Conservation (phyloP, 1,140 invertebrate genomes). For the Hormaphis cornu region DNA sequence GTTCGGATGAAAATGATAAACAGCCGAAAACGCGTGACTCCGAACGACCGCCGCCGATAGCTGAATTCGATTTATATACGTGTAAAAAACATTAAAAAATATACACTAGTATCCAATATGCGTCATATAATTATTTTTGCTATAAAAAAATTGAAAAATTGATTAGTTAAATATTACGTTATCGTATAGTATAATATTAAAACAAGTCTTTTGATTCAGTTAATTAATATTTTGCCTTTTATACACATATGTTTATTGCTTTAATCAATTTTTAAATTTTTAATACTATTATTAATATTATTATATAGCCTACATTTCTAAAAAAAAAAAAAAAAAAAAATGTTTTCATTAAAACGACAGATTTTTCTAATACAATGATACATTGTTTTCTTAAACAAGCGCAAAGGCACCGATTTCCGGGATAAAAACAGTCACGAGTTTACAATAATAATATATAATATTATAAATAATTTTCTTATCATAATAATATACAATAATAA, state of each 20-base stretch:
- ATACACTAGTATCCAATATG: neutral
- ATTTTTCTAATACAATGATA: no score
- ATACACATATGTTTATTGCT: slow-evolving; percentile 19
- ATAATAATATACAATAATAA: slow-evolving; percentile 12
- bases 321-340: neutral
- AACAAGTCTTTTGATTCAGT: slow-evolving; percentile 22
- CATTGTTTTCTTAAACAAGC: slow-evolving; percentile 12
- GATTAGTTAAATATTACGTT: slow-evolving; percentile 5
- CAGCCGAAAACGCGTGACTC: neutral
- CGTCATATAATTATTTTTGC: no score
- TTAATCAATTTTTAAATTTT: neutral
- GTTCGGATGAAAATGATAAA: neutral
- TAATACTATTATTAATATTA: neutral
- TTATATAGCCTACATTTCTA: slow-evolving; percentile 27
- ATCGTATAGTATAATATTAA: neutral
- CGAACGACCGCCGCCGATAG: neutral
- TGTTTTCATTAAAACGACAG: slow-evolving; percentile 12
- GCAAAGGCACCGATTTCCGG: slow-evolving; percentile 28
- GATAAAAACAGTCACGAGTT: slow-evolving; percentile 27
- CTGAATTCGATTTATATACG: neutral
- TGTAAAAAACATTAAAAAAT: slow-evolving; percentile 1
- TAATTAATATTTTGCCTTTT: neutral
- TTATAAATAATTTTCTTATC: slow-evolving; percentile 17
- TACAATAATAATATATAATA: slow-evolving; percentile 8
- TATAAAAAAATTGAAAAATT: slow-evolving; percentile 15